Evolutionary conservation across 2,888 invertebrate genomes (phyloP).

Genomic region (Pharmacophagus antenor): DNA sequence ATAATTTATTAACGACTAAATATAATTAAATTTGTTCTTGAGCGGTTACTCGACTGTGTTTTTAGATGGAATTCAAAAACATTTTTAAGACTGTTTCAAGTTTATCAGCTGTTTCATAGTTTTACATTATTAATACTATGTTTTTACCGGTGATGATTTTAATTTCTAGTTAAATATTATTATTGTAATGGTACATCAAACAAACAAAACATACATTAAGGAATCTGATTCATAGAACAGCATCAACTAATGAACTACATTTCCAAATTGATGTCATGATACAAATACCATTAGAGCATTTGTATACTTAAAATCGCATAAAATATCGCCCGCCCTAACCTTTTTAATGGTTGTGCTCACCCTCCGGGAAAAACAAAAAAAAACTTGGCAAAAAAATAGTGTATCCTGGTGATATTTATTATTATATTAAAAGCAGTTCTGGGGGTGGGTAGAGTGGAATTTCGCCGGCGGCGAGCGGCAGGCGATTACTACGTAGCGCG

Average conservation of each 20-base stretch:
- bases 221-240: not conserved
- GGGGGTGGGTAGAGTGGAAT: constrained; percentile 56
- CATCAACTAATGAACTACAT: constrained; percentile 1
- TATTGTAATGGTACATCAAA: not conserved
- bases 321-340: constrained; percentile 73
- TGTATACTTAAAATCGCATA: constrained; percentile 79
- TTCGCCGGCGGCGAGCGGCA: constrained; percentile 62
- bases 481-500: constrained; percentile 62
- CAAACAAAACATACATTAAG: not conserved
- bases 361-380: constrained; percentile 71
- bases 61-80: no score
- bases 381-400: constrained; percentile 72
- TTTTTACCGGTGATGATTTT: not conserved
- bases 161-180: not conserved
- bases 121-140: not conserved
- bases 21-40: no score
- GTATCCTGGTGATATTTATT: constrained; percentile 72
- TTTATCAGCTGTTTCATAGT: no score
- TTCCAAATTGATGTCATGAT: constrained; percentile 56
- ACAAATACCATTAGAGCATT: constrained; percentile 69
- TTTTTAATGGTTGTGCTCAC: constrained; percentile 74
- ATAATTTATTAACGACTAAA: no score
- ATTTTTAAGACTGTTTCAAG: no score
- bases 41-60: no score
- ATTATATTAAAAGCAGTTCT: constrained; percentile 76